These are phyloP conservation scores for Caenorhabditis sp. DNA, from an alignment of 2,888 invertebrate species.

Conservation along the genomic window DNA sequence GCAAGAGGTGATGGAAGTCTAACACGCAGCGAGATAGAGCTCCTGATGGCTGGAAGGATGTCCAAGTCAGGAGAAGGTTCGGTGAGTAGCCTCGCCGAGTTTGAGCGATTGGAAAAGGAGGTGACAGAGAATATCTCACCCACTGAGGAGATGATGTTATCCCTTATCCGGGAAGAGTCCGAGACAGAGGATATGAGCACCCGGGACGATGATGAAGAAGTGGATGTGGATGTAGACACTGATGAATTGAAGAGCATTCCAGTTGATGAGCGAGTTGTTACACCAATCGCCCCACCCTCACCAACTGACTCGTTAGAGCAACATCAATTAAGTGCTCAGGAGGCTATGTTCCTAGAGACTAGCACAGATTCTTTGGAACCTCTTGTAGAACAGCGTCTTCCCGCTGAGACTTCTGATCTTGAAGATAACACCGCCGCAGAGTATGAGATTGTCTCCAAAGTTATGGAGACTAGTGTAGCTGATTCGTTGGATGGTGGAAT, in stretches of 20 bases:
- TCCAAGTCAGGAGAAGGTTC: constrained; percentile 59
- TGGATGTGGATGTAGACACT: constrained; percentile 46
- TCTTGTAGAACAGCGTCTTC: constrained; percentile 30
- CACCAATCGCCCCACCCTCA: constrained; percentile 40
- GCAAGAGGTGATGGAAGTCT: constrained; percentile 57
- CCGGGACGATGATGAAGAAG: constrained; percentile 68
- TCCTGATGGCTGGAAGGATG: constrained; percentile 44
- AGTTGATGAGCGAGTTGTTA: constrained; percentile 39
- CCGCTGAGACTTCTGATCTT: neutral
- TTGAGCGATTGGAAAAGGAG: constrained; percentile 68
- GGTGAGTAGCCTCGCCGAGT: constrained; percentile 64
- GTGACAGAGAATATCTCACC: constrained; percentile 49
- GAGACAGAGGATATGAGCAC: constrained; percentile 71
- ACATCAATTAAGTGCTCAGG: constrained; percentile 10
- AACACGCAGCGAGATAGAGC: constrained; percentile 62
- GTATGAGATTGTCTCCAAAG: constrained; percentile 43
- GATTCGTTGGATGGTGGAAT: constrained; percentile 38
- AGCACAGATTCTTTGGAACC: constrained; percentile 59
- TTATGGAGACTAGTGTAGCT: constrained; percentile 38
- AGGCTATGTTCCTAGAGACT: constrained; percentile 42
- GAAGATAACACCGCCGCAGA: constrained; percentile 42
- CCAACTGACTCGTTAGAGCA: constrained; percentile 48
- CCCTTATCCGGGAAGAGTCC: constrained; percentile 69
- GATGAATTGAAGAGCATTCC: constrained; percentile 41
- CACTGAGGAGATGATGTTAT: constrained; percentile 69